A percentile compares a stretch with the other conserved stretches of the same genome.
phyloP scores from a whole-genome alignment of 2,888 invertebrate genomes.

The Diarsia mendica region DNA sequence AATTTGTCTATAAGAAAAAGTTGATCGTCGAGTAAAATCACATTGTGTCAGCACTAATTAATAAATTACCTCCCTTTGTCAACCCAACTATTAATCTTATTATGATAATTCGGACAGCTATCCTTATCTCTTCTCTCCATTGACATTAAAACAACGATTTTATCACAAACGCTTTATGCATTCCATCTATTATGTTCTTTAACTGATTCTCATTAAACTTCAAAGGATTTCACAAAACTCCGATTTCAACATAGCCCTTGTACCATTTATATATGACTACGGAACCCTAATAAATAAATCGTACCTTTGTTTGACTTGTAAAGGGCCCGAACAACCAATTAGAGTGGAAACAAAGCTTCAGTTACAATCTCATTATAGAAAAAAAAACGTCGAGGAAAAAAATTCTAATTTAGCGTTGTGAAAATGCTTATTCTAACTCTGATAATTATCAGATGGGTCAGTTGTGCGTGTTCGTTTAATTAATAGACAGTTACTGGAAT shows the following conservation, averaged over 20 bases:
- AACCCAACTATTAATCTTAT: constrained; percentile 1
- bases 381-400: constrained; percentile 42
- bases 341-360: constrained; percentile 54
- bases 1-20: neutral
- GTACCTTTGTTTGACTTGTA: constrained; percentile 60
- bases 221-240: constrained; percentile 3
- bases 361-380: constrained; percentile 59
- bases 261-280: constrained; percentile 25
- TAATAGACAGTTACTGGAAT: constrained; percentile 41
- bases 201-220: constrained; percentile 11
- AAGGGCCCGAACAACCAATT: constrained; percentile 61
- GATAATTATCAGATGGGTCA: constrained; percentile 57
- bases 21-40: neutral
- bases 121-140: neutral
- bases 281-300: constrained; percentile 55
- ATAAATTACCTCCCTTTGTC: constrained; percentile 7
- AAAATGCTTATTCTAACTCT: constrained; percentile 48
- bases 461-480: constrained; percentile 53
- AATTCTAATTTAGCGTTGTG: constrained; percentile 35
- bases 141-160: neutral
- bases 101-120: constrained; percentile 13
- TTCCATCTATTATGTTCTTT: neutral
- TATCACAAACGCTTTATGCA: neutral
- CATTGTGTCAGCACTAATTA: neutral
- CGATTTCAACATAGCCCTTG: neutral